Evolutionary conservation across 2,888 invertebrate species (phyloP).

Genomic region (Coenonympha glycerion): DNA sequence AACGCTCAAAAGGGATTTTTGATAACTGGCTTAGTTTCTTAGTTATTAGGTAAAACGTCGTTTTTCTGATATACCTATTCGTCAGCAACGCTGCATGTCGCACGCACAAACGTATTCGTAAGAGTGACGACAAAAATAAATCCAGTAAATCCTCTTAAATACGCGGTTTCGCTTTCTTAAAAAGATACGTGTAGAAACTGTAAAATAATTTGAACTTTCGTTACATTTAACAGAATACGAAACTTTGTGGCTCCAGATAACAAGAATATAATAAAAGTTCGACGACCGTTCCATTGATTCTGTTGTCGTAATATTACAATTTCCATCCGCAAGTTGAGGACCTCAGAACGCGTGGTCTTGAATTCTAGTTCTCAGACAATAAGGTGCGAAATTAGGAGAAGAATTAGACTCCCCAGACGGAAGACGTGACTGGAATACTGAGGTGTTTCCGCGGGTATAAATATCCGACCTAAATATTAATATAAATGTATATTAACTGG

Average conservation of each 20-base stretch:
- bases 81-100: too few relatives aligned
- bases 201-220: too few relatives aligned
- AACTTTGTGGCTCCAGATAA: not conserved
- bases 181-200: too few relatives aligned
- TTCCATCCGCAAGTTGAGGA: conserved; percentile 22
- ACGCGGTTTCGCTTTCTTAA: too few relatives aligned
- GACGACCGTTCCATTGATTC: conserved; percentile 17
- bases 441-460: conserved; percentile 36
- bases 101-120: too few relatives aligned
- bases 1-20: too few relatives aligned
- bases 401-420: conserved; percentile 66
- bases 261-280: conserved; percentile 11
- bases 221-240: not conserved
- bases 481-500: conserved; percentile 11
- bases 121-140: too few relatives aligned
- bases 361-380: conserved; percentile 59
- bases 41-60: too few relatives aligned
- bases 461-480: conserved; percentile 25
- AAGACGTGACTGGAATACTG: conserved; percentile 59
- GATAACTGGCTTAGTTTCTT: too few relatives aligned
- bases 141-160: too few relatives aligned
- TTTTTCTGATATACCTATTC: too few relatives aligned
- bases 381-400: conserved; percentile 73
- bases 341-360: conserved; percentile 40
- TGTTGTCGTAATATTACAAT: conserved; percentile 26